Conservation (phyloP, 30 jellyfish, hydroid and myxozoan species). For the Hydra vulgaris region DNA sequence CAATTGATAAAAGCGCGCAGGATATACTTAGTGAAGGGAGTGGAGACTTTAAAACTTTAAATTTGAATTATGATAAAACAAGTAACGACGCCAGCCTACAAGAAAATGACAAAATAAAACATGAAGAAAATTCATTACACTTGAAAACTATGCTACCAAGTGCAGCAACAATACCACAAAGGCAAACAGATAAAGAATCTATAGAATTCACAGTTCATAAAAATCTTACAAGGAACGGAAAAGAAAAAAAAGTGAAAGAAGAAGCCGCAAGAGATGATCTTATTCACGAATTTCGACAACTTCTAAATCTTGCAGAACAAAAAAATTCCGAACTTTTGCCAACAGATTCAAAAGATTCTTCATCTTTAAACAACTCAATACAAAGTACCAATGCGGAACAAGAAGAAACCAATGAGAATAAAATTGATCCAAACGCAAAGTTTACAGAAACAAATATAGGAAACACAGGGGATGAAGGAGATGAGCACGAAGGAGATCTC, state of each 20-base stretch:
- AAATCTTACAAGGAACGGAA: background rate
- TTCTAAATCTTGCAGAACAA: conserved; percentile 12
- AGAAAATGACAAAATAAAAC: background rate
- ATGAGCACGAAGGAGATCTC: background rate
- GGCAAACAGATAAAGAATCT: background rate
- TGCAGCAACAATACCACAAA: too few relatives aligned
- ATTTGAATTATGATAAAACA: background rate
- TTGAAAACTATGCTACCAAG: background rate
- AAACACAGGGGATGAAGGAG: conserved; percentile 8
- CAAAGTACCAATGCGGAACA: background rate
- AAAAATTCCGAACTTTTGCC: background rate
- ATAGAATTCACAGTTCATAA: background rate
- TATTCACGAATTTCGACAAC: conserved; percentile 26
- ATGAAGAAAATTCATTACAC: background rate
- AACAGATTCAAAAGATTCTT: background rate
- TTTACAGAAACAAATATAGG: background rate
- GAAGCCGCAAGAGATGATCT: conserved; percentile 9
- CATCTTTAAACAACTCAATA: background rate
- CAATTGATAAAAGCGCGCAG: conserved; percentile 13
- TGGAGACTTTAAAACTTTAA: conserved; percentile 1
- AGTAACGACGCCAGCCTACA: background rate
- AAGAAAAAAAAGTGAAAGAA: background rate
- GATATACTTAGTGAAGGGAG: conserved; percentile 17
- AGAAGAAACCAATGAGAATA: background rate
- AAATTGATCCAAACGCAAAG: background rate